Evolutionary conservation across 2,797 vertebrate genomes (phyloP), one percentile per base, ranked within the genome.

Genomic region (Lindbergichthys nudifrons): DNA sequence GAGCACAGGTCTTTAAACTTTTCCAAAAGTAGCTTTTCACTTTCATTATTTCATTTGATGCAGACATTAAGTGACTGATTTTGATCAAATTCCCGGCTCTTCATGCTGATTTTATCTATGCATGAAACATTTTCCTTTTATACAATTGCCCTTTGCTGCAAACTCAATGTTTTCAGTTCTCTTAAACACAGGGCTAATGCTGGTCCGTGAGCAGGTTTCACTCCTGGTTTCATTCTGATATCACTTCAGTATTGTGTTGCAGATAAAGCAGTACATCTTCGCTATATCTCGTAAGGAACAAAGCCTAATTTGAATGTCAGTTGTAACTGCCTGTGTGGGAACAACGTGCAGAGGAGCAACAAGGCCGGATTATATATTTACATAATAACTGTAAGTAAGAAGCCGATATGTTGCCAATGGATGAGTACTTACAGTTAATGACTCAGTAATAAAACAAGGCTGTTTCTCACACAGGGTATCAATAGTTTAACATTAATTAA

Each of bases 351-450:
- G 12, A 56, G 23, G 12, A 56, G 23, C 48, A 52, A 39, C 16
- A 10, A 62, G 0, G 36, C 18, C 67, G 51, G 36, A 65, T 45
- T 19, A 76, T 21, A 5, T 50, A 79, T 75, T 30, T 62, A 36
- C 32, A 36, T 47, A 39, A 42, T 47, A 12, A 10, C 63, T 62
- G 62, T 70, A 30, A 52, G 11, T 2, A 47, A 21, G 16, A 3
- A 23, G 10, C 36, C 36, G 4, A 11, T 7, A 47, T n/a, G 3
- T 15, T 1, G 14, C 41, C 68, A 58, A 62, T 4, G 21, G 21
- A 39, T 57, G 43, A 78, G 65, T 61, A 75, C 61, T 36, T 57
- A 30, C 58, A 58, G 65, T 45, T 13, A 14, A 18, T 57, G 23
- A 69, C n/a, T 52, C 58, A 65, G 59, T 70, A 21, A 30, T 60